Conservation (phyloP, 2,113 vertebrate species). For the Scalopus aquaticus region DNA sequence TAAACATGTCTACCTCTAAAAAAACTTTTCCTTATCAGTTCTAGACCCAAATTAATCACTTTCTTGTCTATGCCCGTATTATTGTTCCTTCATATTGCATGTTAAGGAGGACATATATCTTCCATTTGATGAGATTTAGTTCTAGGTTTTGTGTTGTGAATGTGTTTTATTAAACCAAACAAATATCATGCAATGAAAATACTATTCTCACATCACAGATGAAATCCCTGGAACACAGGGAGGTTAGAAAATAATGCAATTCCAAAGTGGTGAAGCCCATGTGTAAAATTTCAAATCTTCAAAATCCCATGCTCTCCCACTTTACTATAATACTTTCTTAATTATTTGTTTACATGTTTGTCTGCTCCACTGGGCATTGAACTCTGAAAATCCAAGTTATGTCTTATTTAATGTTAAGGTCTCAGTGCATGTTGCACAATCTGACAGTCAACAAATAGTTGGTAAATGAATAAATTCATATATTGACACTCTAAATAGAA, state of each 20-base stretch:
- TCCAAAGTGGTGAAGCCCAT: background rate
- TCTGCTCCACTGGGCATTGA: background rate
- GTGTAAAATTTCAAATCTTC: background rate
- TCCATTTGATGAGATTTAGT: background rate
- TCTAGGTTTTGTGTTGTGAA: background rate
- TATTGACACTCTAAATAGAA: conserved; percentile 15
- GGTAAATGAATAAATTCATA: background rate
- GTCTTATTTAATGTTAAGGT: background rate
- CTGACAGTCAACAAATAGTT: background rate
- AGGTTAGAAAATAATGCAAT: background rate
- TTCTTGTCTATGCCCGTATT: background rate
- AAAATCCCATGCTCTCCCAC: background rate
- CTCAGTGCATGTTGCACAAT: background rate
- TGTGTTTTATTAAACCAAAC: background rate
- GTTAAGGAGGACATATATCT: background rate
- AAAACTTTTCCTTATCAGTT: background rate
- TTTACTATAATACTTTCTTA: background rate
- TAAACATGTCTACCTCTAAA: background rate
- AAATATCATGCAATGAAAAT: background rate
- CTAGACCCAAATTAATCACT: background rate
- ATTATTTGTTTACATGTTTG: background rate
- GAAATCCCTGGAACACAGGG: background rate
- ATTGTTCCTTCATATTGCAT: background rate
- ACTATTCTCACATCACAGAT: background rate
- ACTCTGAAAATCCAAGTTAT: background rate